These are phyloP conservation scores for Matsumyia berberina DNA, from an alignment of 2,888 invertebrate species.

Conservation along the genomic window DNA sequence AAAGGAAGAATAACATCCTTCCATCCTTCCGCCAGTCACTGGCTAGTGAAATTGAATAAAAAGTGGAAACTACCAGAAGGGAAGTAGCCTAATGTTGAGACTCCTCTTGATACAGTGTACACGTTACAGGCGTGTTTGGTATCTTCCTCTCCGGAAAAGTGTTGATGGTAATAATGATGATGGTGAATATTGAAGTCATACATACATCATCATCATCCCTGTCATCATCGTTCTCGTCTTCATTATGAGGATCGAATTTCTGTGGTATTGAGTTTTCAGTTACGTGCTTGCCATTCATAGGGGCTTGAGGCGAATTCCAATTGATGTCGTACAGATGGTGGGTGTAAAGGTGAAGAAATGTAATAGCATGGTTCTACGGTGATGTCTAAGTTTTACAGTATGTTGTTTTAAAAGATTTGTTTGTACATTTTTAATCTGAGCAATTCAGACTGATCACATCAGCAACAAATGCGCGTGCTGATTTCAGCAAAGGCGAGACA, in stretches of 20 bases:
- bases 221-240: background rate
- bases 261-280: conserved; percentile 10
- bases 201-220: conserved; percentile 12
- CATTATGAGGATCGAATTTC: conserved; percentile 26
- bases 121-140: background rate
- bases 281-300: conserved; percentile 17
- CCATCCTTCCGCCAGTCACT: conserved; percentile 11
- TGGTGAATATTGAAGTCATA: conserved; percentile 29
- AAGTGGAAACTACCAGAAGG: conserved; percentile 28
- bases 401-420: no score
- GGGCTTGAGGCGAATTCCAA: conserved; percentile 14
- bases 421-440: no score
- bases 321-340: background rate
- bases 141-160: conserved; percentile 4
- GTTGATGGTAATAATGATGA: conserved; percentile 29
- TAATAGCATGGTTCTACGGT: no score
- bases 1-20: conserved; percentile 7
- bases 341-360: no score
- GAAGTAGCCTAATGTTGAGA: conserved; percentile 21
- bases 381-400: no score
- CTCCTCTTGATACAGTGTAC: background rate
- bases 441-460: no score
- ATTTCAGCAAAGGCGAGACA: no score
- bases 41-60: conserved; percentile 8
- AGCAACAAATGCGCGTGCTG: no score